Percentiles rank a stretch among this genome's conserved stretches.
Conservation (phyloP, 2,113 vertebrate species). For the Aplodontia rufa region DNA sequence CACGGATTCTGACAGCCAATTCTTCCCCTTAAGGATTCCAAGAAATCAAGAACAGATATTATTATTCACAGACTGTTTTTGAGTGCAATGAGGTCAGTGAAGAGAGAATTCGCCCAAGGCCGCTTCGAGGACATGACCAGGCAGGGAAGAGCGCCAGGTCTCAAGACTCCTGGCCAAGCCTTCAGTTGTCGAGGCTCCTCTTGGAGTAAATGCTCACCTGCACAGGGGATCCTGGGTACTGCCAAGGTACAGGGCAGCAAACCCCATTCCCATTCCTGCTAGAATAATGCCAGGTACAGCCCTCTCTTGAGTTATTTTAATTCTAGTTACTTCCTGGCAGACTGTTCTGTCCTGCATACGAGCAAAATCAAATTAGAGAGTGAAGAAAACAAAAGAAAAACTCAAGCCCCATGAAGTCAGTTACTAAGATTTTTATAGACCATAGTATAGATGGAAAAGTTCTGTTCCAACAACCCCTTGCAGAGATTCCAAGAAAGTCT, state of each 20-base stretch:
- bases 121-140: neutral
- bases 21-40: constrained; percentile 13
- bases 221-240: neutral
- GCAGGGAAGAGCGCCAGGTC: neutral
- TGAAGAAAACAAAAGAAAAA: constrained; percentile 65
- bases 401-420: constrained; percentile 55
- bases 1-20: neutral
- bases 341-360: constrained; percentile 21
- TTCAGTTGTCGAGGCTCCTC: neutral
- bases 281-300: neutral
- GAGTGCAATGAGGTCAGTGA: neutral
- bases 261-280: neutral
- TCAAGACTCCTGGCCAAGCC: neutral
- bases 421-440: constrained; percentile 70
- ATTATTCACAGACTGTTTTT: constrained; percentile 33
- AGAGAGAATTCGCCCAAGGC: neutral
- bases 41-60: constrained; percentile 39
- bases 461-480: constrained; percentile 60
- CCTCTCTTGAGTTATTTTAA: constrained; percentile 54
- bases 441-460: constrained; percentile 26
- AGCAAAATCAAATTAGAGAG: constrained; percentile 67
- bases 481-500: constrained; percentile 68
- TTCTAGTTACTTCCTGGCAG: constrained; percentile 35
- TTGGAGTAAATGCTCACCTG: neutral
- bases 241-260: neutral